A percentile compares a stretch with the other conserved stretches of the same genome.
Evolutionary conservation across 92 coral and sea anemone species (phyloP).

Genomic region (Pocillopora grandis): DNA sequence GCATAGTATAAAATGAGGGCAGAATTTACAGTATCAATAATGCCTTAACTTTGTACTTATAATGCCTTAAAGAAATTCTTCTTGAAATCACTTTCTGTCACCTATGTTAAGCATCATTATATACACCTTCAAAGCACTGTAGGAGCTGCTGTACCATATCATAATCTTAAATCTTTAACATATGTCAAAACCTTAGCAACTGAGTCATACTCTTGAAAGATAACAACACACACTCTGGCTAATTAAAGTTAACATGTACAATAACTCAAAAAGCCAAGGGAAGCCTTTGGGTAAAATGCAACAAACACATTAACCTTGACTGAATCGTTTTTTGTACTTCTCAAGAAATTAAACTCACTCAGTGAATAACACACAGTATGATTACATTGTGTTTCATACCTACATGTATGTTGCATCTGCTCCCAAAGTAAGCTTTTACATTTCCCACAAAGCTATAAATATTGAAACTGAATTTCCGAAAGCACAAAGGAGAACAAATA

Average conservation of each 20-base stretch:
- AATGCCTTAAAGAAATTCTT: too few relatives aligned
- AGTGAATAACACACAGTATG: not conserved
- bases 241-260: not conserved
- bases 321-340: not conserved
- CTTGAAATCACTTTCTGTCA: too few relatives aligned
- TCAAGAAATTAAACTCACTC: not conserved
- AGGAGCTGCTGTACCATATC: not conserved
- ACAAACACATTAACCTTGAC: not conserved
- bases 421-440: too few relatives aligned
- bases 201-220: not conserved
- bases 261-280: not conserved
- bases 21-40: not conserved
- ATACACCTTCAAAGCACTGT: not conserved
- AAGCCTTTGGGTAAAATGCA: not conserved
- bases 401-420: too few relatives aligned
- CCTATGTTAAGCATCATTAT: not conserved
- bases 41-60: not conserved
- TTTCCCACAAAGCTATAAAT: conserved; percentile 3
- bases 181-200: not conserved
- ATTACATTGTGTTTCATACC: not conserved
- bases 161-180: not conserved
- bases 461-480: not conserved
- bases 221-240: not conserved
- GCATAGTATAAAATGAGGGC: too few relatives aligned
- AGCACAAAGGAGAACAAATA: not conserved